Base-by-base conservation (phyloP, 2,797 vertebrate genomes). In the Mus spretus region DNA sequence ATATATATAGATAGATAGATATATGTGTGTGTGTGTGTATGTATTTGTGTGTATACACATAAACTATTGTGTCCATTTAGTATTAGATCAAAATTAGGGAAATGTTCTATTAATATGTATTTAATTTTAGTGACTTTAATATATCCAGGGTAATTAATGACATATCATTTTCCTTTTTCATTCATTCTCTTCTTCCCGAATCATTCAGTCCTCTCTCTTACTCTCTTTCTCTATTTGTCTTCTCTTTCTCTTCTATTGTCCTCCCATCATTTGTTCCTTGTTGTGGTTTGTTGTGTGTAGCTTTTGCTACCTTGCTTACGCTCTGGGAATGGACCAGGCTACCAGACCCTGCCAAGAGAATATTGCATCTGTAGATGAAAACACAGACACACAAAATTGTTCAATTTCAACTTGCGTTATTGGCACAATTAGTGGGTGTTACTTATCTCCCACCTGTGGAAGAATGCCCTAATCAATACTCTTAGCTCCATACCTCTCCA, bases 231-330 rank as follows among this genome's bases (percentile, higher is more conserved):
- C 20, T 19, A 6, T 91, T 65, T 13, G 34, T 61, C 17, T 57
- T 17, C 4, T 74, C 10, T 22, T 53, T 40, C 2, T n/a, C 24
- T 26, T 84, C 8, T 37, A 13, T 50, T 31, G 19, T 13, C 74
- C 26, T 12, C 55, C 9, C 8, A 2, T 77, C 31, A 0, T 4
- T 47, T 17, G 6, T 3, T 24, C 20, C 19, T 4, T 37, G 13
- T 6, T 15, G 31, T n/a, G 3, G 8, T n/a, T 72, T 72, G 15
- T 19, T 70, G 34, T 34, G 3, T 72, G 70, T 72, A 37, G 70
- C n/a, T 72, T 72, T 72, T 72, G n/a, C 17, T 20, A 20, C 8
- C n/a, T 70, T 17, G 6, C n/a, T 19, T 72, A 72, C 72, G 17
- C 17, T 72, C n/a, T 19, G 8, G n/a, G n/a, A 72, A 37, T 72